phyloP scores from a whole-genome alignment of 1,140 invertebrate genomes.

The Melitaea cinxia region DNA sequence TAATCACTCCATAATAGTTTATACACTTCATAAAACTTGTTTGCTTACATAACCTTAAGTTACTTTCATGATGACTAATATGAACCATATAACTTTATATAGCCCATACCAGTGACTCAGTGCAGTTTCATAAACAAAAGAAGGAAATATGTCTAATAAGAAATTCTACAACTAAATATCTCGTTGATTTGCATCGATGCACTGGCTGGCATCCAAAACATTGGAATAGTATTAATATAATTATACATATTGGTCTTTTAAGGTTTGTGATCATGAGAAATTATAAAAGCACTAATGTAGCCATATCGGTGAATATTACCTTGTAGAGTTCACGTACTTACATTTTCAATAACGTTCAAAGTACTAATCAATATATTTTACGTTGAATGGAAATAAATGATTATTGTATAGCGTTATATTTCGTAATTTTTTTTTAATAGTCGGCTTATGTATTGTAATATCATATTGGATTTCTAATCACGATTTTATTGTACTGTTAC shows the following conservation, averaged over 20 bases:
- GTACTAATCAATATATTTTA: conserved; percentile 44
- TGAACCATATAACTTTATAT: conserved; percentile 36
- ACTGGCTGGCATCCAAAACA: conserved; percentile 63
- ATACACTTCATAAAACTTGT: conserved; percentile 39
- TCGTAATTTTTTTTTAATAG: background rate
- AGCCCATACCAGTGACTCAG: conserved; percentile 45
- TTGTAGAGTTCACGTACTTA: conserved; percentile 47
- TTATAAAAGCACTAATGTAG: conserved; percentile 28
- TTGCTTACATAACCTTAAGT: conserved; percentile 43
- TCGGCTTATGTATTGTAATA: background rate
- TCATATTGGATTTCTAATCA: background rate
- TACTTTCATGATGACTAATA: conserved; percentile 44
- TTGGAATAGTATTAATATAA: conserved; percentile 43
- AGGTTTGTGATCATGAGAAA: conserved; percentile 9
- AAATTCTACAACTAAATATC: conserved; percentile 6
- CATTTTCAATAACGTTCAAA: conserved; percentile 35
- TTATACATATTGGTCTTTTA: conserved; percentile 16
- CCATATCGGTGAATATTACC: conserved; percentile 51
- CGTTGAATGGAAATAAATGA: conserved; percentile 41
- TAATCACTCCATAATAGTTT: conserved; percentile 38
- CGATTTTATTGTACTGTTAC: conserved; percentile 2
- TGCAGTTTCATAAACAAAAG: conserved; percentile 50
- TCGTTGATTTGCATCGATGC: conserved; percentile 39
- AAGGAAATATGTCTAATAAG: conserved; percentile 34
- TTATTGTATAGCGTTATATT: conserved; percentile 19